Evolutionary conservation across 1,140 invertebrate genomes (phyloP), one percentile per base, ranked within the genome.

Genomic region (Anthonomus grandis): DNA sequence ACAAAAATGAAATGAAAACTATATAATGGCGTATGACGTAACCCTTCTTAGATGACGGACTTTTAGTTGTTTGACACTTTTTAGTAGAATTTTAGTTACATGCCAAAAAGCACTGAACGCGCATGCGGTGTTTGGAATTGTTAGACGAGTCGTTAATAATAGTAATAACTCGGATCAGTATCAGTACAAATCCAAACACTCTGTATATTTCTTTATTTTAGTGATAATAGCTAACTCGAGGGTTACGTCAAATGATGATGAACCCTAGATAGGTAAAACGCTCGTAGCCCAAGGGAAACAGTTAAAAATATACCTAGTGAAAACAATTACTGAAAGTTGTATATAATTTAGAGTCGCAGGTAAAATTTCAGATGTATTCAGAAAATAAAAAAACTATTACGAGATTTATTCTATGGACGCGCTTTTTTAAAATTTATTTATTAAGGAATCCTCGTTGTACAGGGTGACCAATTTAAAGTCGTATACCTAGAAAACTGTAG

Each of bases 1-100:
- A 65, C 56, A 68, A 42, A 56, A n/a, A 42, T n/a, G 38, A 44
- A 44, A 53, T 53, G 25, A 63, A 47, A 60, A 45, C n/a, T n/a
- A n/a, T n/a, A n/a, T n/a, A n/a, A n/a, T n/a, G n/a, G n/a, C n/a
- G n/a, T n/a, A n/a, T n/a, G n/a, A n/a, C n/a, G n/a, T n/a, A n/a
- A n/a, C n/a, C n/a, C n/a, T n/a, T n/a, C n/a, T n/a, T n/a, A n/a
- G n/a, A n/a, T n/a, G n/a, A n/a, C n/a, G n/a, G n/a, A n/a, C n/a
- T n/a, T n/a, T n/a, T n/a, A n/a, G n/a, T n/a, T n/a, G n/a, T n/a
- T n/a, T n/a, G n/a, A n/a, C n/a, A n/a, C n/a, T n/a, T n/a, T n/a
- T n/a, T n/a, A n/a, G n/a, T n/a, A n/a, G n/a, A n/a, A n/a, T n/a
- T n/a, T n/a, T n/a, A n/a, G n/a, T n/a, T n/a, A n/a, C n/a, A n/a